Percentiles rank a stretch among this genome's conserved stretches.
Evolutionary conservation across 2,797 vertebrate genomes (phyloP).

Genomic region (Lepilemur ruficaudatus): DNA sequence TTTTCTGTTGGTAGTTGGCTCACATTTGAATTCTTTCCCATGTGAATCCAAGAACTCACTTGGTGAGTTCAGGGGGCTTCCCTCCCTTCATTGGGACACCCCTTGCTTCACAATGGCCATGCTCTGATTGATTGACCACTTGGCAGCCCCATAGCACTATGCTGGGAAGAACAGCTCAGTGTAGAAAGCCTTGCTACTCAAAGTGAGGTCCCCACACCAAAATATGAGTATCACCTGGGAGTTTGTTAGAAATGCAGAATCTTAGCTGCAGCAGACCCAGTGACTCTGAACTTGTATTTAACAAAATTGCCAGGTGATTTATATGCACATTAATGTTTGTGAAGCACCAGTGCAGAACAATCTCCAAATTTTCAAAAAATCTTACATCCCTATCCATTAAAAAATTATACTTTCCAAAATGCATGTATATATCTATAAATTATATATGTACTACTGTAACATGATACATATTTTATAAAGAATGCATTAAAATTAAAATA

Average conservation of each 20-base stretch:
- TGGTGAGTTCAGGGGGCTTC: neutral
- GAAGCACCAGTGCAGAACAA: neutral
- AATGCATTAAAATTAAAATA: neutral
- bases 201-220: neutral
- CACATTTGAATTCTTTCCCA: neutral
- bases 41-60: neutral
- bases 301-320: neutral
- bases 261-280: neutral
- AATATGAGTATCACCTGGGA: neutral
- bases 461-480: neutral
- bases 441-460: neutral
- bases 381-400: neutral
- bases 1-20: neutral
- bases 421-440: neutral
- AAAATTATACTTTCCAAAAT: neutral
- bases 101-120: neutral
- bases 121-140: neutral
- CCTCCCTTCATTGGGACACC: neutral
- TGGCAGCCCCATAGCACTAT: neutral
- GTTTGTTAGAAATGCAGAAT: neutral
- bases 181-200: neutral
- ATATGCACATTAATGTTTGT: neutral
- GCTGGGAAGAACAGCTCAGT: neutral
- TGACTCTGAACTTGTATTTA: neutral
- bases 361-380: neutral